A percentile compares a stretch with the other conserved stretches of the same genome.
These are phyloP conservation scores for Octopus sinensis DNA, from an alignment of 1,140 invertebrate species.

Conservation along the genomic window DNA sequence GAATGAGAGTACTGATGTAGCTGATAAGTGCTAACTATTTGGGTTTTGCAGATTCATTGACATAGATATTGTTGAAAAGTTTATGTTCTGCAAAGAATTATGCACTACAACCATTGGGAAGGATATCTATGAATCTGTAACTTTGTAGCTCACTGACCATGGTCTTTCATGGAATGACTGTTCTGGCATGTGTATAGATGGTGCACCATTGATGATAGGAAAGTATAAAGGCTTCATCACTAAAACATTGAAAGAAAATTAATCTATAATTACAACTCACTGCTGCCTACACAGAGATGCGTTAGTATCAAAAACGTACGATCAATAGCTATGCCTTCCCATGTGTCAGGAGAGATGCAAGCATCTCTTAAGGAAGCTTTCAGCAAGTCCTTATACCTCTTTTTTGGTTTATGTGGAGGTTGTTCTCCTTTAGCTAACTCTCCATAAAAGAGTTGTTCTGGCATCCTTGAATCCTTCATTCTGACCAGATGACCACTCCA, in stretches of 20 bases:
- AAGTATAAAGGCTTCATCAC: slow-evolving; percentile 7
- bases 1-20: not conserved
- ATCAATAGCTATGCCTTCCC: too few relatives aligned
- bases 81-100: slow-evolving; percentile 2
- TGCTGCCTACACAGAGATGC: not conserved
- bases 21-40: not conserved
- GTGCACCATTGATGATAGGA: slow-evolving; percentile 5
- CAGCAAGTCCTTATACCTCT: too few relatives aligned
- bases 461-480: too few relatives aligned
- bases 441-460: too few relatives aligned
- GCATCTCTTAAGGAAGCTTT: too few relatives aligned
- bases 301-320: not conserved
- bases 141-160: not conserved
- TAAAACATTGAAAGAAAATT: not conserved
- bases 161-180: slow-evolving; percentile 4
- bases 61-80: slow-evolving; percentile 1
- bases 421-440: too few relatives aligned
- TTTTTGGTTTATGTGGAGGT: too few relatives aligned
- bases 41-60: slow-evolving; percentile 4
- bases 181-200: not conserved
- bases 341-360: too few relatives aligned
- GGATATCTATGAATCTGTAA: not conserved
- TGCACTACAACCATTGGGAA: not conserved
- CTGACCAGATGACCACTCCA: too few relatives aligned
- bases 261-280: not conserved